Evolutionary conservation across 2,113 vertebrate species (phyloP).

Genomic region (Bathybates hornii): DNA sequence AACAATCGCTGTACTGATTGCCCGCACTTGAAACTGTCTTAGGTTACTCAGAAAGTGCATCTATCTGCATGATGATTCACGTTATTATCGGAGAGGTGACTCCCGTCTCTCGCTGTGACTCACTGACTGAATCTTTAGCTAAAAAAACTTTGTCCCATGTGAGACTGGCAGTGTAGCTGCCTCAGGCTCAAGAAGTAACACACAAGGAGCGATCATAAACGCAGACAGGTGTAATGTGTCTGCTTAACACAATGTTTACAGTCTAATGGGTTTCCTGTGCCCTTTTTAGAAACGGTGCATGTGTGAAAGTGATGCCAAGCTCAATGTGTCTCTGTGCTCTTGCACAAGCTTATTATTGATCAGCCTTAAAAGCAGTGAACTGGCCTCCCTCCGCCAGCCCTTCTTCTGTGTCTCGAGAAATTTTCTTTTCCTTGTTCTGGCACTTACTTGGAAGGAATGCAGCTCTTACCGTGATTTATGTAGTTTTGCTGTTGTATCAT

Average conservation of each 20-base stretch:
- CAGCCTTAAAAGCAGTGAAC: conserved; percentile 38
- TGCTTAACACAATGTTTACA: conserved; percentile 3
- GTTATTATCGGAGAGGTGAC: conserved; percentile 28
- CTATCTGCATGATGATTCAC: conserved; percentile 43
- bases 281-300: background rate
- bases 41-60: conserved; percentile 38
- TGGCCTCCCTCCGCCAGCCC: background rate
- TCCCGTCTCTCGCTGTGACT: conserved; percentile 21
- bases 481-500: background rate
- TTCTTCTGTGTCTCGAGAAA: conserved; percentile 25
- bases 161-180: background rate
- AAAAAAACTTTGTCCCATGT: background rate
- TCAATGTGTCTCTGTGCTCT: background rate
- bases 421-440: background rate
- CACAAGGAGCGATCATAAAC: background rate
- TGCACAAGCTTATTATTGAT: conserved; percentile 48
- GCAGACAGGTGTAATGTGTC: conserved; percentile 24
- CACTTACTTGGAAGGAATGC: conserved; percentile 17
- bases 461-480: background rate
- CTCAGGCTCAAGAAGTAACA: background rate
- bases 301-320: conserved; percentile 6
- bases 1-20: background rate
- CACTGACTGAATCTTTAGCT: conserved; percentile 16
- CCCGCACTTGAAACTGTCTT: background rate
- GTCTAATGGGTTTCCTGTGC: background rate